phyloP scores from a whole-genome alignment of 2,888 invertebrate genomes.

The Pediacus dermestoides region DNA sequence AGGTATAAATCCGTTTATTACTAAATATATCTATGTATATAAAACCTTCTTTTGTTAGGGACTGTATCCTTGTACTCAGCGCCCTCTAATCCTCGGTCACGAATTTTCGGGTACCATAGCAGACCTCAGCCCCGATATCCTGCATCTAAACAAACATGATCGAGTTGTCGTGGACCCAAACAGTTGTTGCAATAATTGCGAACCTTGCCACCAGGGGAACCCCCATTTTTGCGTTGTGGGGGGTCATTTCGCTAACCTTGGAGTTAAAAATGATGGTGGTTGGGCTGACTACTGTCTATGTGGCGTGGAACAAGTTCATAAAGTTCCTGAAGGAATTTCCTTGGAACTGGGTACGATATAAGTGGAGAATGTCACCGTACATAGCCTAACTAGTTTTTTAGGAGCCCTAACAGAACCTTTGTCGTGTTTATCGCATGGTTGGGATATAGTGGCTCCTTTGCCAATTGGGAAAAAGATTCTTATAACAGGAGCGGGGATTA shows the following conservation, averaged over 20 bases:
- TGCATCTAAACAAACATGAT: conserved; percentile 58
- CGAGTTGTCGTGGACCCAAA: conserved; percentile 66
- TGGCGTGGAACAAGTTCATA: conserved; percentile 58
- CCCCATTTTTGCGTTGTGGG: too few species aligned
- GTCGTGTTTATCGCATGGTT: conserved; percentile 65
- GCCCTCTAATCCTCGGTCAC: conserved; percentile 58
- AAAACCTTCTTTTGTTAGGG: too few species aligned
- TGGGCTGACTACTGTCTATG: conserved; percentile 61
- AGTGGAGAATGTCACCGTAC: neutral
- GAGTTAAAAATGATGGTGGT: conserved; percentile 62
- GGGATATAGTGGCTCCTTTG: conserved; percentile 58
- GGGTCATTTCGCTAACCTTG: too few species aligned
- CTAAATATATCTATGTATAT: too few species aligned
- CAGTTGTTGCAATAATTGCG: too few species aligned
- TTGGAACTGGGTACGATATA: conserved; percentile 53
- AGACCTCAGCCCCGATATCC: conserved; percentile 55
- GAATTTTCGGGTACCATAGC: conserved; percentile 62
- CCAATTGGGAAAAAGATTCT: conserved; percentile 58
- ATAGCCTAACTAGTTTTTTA: conserved; percentile 30
- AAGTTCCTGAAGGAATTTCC: conserved; percentile 53
- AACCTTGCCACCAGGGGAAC: too few species aligned
- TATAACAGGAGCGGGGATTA: conserved; percentile 65
- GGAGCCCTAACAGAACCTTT: conserved; percentile 65
- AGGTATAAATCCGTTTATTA: conserved; percentile 53
- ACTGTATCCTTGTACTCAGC: conserved; percentile 57